These are phyloP conservation scores for Rana temporaria DNA, from an alignment of 2,113 vertebrate genomes.

Conservation along the genomic window DNA sequence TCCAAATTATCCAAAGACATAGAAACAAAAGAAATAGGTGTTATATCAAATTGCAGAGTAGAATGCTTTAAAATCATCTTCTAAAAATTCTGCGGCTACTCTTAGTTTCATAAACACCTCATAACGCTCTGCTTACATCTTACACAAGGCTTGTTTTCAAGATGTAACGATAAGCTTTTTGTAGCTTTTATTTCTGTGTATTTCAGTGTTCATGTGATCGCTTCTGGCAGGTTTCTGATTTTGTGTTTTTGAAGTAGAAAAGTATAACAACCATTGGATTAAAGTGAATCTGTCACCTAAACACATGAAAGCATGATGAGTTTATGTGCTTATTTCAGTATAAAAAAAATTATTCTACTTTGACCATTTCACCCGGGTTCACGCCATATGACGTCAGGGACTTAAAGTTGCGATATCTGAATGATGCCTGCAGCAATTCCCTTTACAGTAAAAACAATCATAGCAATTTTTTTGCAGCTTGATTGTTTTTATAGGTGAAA, in stretches of 20 bases:
- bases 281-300: not conserved
- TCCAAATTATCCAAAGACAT: conserved; percentile 25
- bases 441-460: no score
- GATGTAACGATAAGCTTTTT: conserved; percentile 27
- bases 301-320: not conserved
- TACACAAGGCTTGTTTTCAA: conserved; percentile 22
- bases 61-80: conserved; percentile 51
- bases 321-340: not conserved
- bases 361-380: no score
- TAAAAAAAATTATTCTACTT: no score
- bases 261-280: not conserved
- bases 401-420: no score
- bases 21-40: conserved; percentile 36
- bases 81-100: conserved; percentile 43
- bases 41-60: conserved; percentile 44
- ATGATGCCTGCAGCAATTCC: no score
- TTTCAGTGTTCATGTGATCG: conserved; percentile 1
- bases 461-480: no score
- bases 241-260: not conserved
- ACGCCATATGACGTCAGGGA: no score
- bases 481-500: no score
- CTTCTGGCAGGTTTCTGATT: conserved; percentile 23
- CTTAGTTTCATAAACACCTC: conserved; percentile 45
- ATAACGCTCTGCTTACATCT: conserved; percentile 14
- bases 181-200: conserved; percentile 16